phyloP scores from a whole-genome alignment of 2,888 invertebrate species.

The Bombylius major region DNA sequence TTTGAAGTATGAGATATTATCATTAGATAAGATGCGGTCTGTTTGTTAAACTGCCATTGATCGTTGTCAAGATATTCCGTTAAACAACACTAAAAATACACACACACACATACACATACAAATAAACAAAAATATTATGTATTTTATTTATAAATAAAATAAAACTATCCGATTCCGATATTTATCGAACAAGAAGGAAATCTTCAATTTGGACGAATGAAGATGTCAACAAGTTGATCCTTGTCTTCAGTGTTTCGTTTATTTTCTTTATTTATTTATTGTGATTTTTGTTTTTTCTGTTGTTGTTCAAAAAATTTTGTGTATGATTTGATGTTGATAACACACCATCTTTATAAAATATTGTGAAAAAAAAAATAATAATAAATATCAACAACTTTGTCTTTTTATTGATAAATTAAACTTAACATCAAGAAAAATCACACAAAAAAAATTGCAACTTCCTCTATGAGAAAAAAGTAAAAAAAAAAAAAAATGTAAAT shows the following conservation, averaged over 20 bases:
- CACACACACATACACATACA: no score
- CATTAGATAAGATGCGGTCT: background rate
- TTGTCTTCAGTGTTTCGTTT: background rate
- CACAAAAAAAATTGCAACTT: background rate
- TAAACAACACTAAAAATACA: no score
- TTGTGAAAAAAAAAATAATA: no score
- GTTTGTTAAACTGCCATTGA: background rate
- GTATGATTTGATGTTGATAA: no score
- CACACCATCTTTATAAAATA: no score
- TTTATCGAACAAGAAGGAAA: background rate
- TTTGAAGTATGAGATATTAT: no score
- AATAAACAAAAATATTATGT: no score
- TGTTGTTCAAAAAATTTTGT: background rate
- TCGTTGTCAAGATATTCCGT: background rate
- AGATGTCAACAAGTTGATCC: slow-evolving; percentile 1
- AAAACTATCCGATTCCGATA: background rate
- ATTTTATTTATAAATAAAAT: no score
- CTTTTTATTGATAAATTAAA: no score
- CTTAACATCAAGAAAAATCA: no score
- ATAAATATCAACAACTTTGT: no score
- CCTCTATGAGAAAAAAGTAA: background rate
- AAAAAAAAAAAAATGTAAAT: background rate
- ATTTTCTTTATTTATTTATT: background rate
- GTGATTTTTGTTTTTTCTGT: background rate
- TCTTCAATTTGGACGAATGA: slow-evolving; percentile 1